Evolutionary conservation across 1,140 invertebrate species (phyloP).

Genomic region (Palaemon carinicauda): DNA sequence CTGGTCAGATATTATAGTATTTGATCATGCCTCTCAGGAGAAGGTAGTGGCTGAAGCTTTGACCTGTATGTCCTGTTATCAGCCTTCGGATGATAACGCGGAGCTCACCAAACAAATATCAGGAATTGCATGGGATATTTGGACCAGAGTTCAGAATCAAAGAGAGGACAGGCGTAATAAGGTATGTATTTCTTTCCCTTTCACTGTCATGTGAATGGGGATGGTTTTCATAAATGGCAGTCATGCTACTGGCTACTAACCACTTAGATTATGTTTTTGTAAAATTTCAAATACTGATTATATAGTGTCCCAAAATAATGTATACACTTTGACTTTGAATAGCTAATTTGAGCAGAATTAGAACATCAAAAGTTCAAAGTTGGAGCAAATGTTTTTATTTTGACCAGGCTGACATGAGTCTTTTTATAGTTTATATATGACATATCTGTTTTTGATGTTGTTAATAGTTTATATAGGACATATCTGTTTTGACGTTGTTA

Average conservation of each 20-base stretch:
- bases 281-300: not conserved
- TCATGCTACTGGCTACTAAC: not conserved
- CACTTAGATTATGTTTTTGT: not conserved
- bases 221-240: too few species aligned
- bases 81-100: conserved; percentile 62
- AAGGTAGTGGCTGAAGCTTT: conserved; percentile 69
- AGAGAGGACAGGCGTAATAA: conserved; percentile 11
- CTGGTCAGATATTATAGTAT: conserved; percentile 81
- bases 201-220: not conserved
- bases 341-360: too few species aligned
- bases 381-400: too few species aligned
- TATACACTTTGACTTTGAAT: too few species aligned
- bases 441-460: too few species aligned
- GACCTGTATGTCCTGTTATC: conserved; percentile 69
- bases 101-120: conserved; percentile 66
- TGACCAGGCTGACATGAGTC: too few species aligned
- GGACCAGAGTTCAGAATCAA: conserved; percentile 65
- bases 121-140: conserved; percentile 70
- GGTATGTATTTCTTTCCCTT: not conserved
- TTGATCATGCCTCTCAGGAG: conserved; percentile 71
- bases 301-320: too few species aligned
- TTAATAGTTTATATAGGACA: too few species aligned
- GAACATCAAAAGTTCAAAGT: too few species aligned
- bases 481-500: too few species aligned
- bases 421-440: too few species aligned